Percentiles rank a stretch among this genome's conserved stretches.
phyloP scores from a whole-genome alignment of 2,113 vertebrate species.

The Corythaeola cristata region DNA sequence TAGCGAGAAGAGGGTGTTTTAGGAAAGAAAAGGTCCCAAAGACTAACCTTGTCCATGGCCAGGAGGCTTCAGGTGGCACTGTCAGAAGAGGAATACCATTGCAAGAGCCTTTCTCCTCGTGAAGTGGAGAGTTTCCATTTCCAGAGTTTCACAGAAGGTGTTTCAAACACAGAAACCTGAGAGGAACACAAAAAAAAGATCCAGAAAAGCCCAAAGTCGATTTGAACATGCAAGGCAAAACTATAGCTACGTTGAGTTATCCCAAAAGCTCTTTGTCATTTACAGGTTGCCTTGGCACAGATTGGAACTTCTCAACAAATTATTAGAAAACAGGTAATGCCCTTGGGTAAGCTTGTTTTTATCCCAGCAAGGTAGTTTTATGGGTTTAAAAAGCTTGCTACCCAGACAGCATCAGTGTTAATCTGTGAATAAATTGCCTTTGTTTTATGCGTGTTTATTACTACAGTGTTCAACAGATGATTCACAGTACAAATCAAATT shows the following conservation, averaged over 20 bases:
- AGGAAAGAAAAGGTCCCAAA: not conserved
- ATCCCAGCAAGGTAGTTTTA: not conserved
- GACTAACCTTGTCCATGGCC: fast-evolving
- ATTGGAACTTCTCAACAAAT: not conserved
- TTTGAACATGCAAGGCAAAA: not conserved
- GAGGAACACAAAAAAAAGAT: not conserved
- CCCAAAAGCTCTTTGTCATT: not conserved
- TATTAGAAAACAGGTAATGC: not conserved
- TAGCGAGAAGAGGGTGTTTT: not conserved
- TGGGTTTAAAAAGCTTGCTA: not conserved
- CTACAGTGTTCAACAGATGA: not conserved
- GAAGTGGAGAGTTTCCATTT: not conserved
- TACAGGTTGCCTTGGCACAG: not conserved
- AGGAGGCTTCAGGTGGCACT: not conserved
- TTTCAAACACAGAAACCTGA: not conserved
- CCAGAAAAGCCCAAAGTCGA: not conserved
- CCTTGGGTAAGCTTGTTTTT: not conserved
- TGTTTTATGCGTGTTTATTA: constrained; percentile 9
- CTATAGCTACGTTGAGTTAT: fast-evolving
- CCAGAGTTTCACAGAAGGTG: not conserved
- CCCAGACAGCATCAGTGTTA: not conserved
- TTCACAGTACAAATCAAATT: not conserved
- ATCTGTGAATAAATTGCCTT: not conserved
- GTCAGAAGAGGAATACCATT: not conserved
- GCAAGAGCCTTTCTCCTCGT: not conserved